phyloP scores from a whole-genome alignment of 2,888 invertebrate genomes.

The Hyles lineata region DNA sequence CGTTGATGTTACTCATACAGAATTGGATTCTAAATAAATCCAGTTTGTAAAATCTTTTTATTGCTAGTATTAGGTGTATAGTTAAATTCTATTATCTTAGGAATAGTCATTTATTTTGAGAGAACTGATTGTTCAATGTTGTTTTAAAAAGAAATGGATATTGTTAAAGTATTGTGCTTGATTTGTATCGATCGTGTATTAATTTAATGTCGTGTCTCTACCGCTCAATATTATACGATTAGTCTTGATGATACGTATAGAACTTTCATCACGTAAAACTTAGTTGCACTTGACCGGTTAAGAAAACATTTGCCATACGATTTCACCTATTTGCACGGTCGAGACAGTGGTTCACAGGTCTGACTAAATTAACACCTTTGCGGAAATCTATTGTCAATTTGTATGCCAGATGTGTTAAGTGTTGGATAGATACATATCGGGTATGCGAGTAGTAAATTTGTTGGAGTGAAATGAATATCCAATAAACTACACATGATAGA shows the following conservation, averaged over 20 bases:
- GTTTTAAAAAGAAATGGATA: neutral
- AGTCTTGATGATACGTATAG: no score
- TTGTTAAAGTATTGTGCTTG: no score
- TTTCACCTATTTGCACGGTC: neutral
- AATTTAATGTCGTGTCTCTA: no score
- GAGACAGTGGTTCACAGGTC: neutral
- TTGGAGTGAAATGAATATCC: neutral
- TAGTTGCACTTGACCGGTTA: neutral
- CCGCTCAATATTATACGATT: no score
- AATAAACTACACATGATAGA: neutral
- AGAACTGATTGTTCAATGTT: neutral
- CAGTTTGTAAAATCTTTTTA: no score
- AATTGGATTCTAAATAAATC: neutral
- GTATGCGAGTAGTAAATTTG: neutral
- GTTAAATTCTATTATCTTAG: no score
- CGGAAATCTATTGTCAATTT: neutral
- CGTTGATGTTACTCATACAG: neutral
- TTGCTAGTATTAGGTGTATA: no score
- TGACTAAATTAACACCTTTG: neutral
- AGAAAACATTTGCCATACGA: neutral
- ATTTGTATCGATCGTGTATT: no score
- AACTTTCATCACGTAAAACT: neutral
- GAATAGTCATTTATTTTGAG: no score
- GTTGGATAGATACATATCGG: neutral
- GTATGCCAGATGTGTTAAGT: neutral